Evolutionary conservation across 2,888 invertebrate genomes (phyloP), one percentile per base, ranked within the genome.

Genomic region (Elysia crispata): DNA sequence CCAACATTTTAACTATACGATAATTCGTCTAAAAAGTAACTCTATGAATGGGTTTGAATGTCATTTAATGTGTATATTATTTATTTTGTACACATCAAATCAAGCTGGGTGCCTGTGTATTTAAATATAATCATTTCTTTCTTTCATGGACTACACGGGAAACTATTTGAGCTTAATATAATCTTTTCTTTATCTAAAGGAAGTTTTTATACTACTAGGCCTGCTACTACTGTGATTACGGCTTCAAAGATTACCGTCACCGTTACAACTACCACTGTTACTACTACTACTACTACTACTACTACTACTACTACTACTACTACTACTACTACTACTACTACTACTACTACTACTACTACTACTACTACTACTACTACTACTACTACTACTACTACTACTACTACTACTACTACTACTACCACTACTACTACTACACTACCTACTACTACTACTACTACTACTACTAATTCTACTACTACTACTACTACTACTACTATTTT

Each of bases 331-430:
- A 76, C 66, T 66, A 76, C 66, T 66, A 66, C 66, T 67, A 67
- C 30, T 67, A 67, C 30, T 67, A 67, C 30, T 30, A 67, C 30
- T 67, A 67, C 30, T 1, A 67, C 30, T 67, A 67, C 30, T 67
- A 67, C 66, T 76, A 76, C 66, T 76, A 76, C 66, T 76, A 76
- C 41, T 76, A 76, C 67, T 76, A 76, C 67, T 76, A 76, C 67
- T 76, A 76, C 67, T 76, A 76, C 67, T 76, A 76, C 67, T 76
- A 76, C 67, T 76, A 76, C 67, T 76, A 67, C 67, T 76, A 76
- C 67, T 76, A 67, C 67, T 76, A 76, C 67, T 76, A 76, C 41
- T 67, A 66, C 67, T 76, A 67, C 41, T 76, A 49, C 41, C 30
- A 76, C 30, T 67, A 67, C n/a, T n/a, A n/a, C n/a, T n/a, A n/a